Conservation (phyloP, 2,888 invertebrate species). For the Empis stercorea region DNA sequence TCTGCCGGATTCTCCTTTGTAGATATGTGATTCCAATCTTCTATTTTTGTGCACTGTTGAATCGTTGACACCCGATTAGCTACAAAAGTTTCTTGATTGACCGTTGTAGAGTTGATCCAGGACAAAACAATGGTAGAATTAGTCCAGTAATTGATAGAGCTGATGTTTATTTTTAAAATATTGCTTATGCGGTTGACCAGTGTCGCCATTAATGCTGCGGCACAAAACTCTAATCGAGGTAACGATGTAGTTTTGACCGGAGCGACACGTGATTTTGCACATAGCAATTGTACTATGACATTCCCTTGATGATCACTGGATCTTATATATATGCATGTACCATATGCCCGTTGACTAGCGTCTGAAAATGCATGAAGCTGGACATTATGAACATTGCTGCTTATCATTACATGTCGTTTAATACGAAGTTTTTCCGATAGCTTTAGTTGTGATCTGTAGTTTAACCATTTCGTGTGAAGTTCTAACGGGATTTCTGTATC, state of each 20-base stretch:
- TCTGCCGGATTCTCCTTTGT: not conserved
- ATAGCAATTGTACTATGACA: conserved; percentile 3
- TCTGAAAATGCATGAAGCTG: conserved; percentile 8
- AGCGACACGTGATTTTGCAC: conserved; percentile 8
- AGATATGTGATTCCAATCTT: not conserved
- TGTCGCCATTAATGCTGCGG: conserved; percentile 1
- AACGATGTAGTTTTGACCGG: conserved; percentile 5
- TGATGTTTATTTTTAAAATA: not conserved
- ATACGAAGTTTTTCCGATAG: not conserved
- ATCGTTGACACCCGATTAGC: not conserved
- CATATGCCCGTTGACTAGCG: conserved; percentile 8
- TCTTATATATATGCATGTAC: conserved; percentile 1
- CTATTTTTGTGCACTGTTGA: not conserved
- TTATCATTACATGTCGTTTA: not conserved
- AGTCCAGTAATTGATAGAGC: not conserved
- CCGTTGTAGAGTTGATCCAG: too few species aligned
- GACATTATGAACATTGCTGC: too few species aligned
- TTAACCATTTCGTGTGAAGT: conserved; percentile 4
- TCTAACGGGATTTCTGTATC: conserved; percentile 8
- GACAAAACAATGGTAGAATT: not conserved
- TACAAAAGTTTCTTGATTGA: not conserved
- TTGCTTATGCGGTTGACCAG: too few species aligned
- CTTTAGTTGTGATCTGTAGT: not conserved
- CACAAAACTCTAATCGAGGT: conserved; percentile 6
- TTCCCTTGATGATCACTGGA: not conserved